These are phyloP conservation scores for Chloromyia formosa DNA, from an alignment of 2,888 invertebrate species.

Conservation along the genomic window DNA sequence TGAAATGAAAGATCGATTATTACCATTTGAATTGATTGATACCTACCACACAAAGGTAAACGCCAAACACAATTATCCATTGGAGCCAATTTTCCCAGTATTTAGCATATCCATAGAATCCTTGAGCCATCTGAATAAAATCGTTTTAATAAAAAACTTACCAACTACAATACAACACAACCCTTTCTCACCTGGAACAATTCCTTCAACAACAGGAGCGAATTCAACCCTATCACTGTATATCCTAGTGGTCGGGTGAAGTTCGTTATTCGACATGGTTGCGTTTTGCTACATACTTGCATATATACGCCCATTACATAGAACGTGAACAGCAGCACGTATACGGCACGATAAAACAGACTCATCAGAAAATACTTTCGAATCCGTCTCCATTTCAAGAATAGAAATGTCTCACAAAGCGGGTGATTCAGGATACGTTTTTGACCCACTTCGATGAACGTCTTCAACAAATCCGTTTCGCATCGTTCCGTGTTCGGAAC, in stretches of 20 bases:
- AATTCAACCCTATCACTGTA: conserved; percentile 72
- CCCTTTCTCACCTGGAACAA: conserved; percentile 62
- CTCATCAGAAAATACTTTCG: conserved; percentile 83
- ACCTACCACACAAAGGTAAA: conserved; percentile 73
- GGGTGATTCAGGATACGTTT: conserved; percentile 84
- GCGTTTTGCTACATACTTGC: conserved; percentile 56
- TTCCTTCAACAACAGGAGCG: conserved; percentile 76
- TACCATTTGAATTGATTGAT: too few relatives aligned
- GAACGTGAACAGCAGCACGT: conserved; percentile 77
- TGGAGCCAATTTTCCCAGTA: conserved; percentile 90
- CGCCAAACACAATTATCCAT: conserved; percentile 77
- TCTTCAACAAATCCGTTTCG: conserved; percentile 75
- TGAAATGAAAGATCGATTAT: too few relatives aligned
- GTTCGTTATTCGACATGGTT: conserved; percentile 55
- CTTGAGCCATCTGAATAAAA: conserved; percentile 73
- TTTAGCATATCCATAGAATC: conserved; percentile 75
- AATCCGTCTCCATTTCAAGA: conserved; percentile 84
- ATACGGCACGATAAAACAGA: conserved; percentile 78
- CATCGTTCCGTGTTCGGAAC: conserved; percentile 72
- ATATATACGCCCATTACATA: conserved; percentile 72
- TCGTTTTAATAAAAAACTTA: too few relatives aligned
- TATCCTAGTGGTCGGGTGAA: conserved; percentile 66
- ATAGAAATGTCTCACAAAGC: conserved; percentile 83
- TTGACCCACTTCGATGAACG: conserved; percentile 82
- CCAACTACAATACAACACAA: too few relatives aligned